A percentile compares a stretch with the other conserved stretches of the same genome.
Evolutionary conservation across 2,888 invertebrate genomes (phyloP).

Genomic region (Cephus sareptanus): DNA sequence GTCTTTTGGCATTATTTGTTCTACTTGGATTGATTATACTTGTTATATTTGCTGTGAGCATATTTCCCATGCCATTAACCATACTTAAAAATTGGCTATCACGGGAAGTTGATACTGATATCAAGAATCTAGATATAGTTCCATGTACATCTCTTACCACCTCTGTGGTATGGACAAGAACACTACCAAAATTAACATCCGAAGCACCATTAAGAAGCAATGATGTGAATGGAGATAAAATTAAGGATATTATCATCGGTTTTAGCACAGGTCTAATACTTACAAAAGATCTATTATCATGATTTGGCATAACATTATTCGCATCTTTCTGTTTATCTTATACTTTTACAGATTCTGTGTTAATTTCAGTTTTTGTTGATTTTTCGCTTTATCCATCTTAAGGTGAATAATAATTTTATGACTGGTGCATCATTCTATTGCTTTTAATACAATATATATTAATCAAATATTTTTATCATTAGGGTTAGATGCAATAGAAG

Average conservation of each 20-base stretch:
- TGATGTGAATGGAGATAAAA: conserved; percentile 78
- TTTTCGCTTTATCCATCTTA: conserved; percentile 1
- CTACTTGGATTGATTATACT: conserved; percentile 72
- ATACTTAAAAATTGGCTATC: conserved; percentile 72
- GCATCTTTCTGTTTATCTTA: conserved; percentile 18
- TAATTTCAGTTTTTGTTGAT: conserved; percentile 3
- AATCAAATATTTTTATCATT: background rate
- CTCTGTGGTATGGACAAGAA: conserved; percentile 75
- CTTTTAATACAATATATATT: background rate
- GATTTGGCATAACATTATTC: background rate
- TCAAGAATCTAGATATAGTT: conserved; percentile 59
- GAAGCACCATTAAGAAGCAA: conserved; percentile 79
- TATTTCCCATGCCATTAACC: conserved; percentile 75
- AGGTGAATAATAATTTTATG: background rate
- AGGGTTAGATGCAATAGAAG: conserved; percentile 54
- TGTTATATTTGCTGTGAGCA: conserved; percentile 73
- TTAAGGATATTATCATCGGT: conserved; percentile 80
- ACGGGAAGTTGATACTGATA: conserved; percentile 42
- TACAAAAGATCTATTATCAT: background rate
- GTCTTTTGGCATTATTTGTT: conserved; percentile 71
- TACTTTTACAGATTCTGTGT: conserved; percentile 19
- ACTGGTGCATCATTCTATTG: conserved; percentile 1
- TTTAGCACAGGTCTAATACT: conserved; percentile 76
- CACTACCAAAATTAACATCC: conserved; percentile 77
- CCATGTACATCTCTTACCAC: conserved; percentile 73